phyloP scores from a whole-genome alignment of 2,797 vertebrate genomes.

The Gadopsis marmoratus region DNA sequence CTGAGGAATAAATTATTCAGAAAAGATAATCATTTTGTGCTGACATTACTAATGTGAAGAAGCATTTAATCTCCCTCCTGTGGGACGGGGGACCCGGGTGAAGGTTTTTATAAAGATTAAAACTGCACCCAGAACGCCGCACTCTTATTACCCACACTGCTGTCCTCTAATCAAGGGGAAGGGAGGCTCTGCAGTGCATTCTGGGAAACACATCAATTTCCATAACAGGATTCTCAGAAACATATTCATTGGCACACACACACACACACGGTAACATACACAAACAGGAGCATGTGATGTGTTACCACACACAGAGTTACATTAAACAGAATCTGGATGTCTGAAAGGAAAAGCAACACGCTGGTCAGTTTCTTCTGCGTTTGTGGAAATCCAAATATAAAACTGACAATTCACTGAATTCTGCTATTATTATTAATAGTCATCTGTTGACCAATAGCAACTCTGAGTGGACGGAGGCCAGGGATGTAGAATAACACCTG shows the following conservation, averaged over 20 bases:
- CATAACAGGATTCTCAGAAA: neutral
- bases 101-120: conserved; percentile 88
- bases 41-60: conserved; percentile 99
- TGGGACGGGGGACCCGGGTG: conserved; percentile 76
- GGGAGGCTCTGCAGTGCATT: conserved; percentile 39
- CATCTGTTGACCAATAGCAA: too few relatives aligned
- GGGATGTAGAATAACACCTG: too few relatives aligned
- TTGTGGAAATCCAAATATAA: too few relatives aligned
- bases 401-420: too few relatives aligned
- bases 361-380: too few relatives aligned
- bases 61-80: conserved; percentile 95
- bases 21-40: conserved; percentile 98
- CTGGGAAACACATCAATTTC: conserved; percentile 8
- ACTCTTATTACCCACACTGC: conserved; percentile 70
- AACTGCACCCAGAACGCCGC: conserved; percentile 71
- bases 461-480: too few relatives aligned
- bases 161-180: conserved; percentile 71
- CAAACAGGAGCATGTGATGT: too few relatives aligned
- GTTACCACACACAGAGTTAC: too few relatives aligned
- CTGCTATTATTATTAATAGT: too few relatives aligned
- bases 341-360: too few relatives aligned
- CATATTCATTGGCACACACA: neutral
- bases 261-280: too few relatives aligned
- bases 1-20: conserved; percentile 96
- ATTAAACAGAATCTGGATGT: too few relatives aligned